phyloP scores from a whole-genome alignment of 2,797 vertebrate genomes.

The Adrianichthys oophorus region DNA sequence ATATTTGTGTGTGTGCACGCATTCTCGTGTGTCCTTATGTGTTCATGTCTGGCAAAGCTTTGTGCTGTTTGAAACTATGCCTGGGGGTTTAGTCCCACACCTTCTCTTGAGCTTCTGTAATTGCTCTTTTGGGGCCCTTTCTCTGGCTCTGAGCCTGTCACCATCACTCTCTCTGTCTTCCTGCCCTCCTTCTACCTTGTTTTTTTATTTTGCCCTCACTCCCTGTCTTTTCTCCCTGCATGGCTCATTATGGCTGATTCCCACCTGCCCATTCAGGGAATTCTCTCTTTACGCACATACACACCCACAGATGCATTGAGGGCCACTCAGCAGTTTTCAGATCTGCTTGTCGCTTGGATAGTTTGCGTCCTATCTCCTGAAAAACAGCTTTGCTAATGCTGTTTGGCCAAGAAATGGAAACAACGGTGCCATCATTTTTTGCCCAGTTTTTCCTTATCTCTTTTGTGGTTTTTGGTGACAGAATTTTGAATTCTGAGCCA shows the following conservation, averaged over 20 bases:
- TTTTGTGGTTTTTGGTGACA: constrained; percentile 33
- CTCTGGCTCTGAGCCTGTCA: constrained; percentile 60
- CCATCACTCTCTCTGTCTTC: constrained; percentile 57
- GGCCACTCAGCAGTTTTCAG: constrained; percentile 64
- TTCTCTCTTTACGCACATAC: constrained; percentile 30
- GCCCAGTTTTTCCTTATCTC: constrained; percentile 24
- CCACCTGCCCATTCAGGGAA: constrained; percentile 68
- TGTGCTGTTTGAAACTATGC: constrained; percentile 59
- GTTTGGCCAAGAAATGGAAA: constrained; percentile 66
- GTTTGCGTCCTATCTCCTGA: constrained; percentile 69
- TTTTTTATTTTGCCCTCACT: constrained; percentile 24
- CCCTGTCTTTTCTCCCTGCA: constrained; percentile 45
- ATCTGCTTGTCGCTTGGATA: constrained; percentile 59
- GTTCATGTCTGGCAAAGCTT: constrained; percentile 47
- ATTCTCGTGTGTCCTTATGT: constrained; percentile 15
- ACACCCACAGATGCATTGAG: constrained; percentile 19
- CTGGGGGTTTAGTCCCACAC: constrained; percentile 61
- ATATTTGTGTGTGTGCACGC: constrained; percentile 16
- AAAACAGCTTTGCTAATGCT: constrained; percentile 73
- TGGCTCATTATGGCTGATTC: constrained; percentile 72
- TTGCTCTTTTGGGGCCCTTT: constrained; percentile 74
- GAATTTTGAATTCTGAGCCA: constrained; percentile 35
- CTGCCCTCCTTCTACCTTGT: constrained; percentile 32
- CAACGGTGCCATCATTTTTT: constrained; percentile 64
- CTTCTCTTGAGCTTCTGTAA: constrained; percentile 69